phyloP scores from a whole-genome alignment of 2,797 vertebrate species.

The Hephaestus fuliginosus region DNA sequence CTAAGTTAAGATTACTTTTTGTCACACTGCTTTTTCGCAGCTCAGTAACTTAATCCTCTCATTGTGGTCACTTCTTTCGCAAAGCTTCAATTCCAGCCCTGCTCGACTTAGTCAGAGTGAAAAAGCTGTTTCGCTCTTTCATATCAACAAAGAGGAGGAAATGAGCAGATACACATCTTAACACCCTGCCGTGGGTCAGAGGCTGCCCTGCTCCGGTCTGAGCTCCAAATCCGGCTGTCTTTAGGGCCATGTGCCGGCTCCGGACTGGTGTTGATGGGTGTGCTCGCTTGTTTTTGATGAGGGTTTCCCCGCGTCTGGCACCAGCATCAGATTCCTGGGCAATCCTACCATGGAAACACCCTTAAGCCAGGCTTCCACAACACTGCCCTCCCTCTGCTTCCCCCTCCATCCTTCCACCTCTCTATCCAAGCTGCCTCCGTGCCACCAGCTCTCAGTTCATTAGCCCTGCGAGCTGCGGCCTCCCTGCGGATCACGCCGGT shows the following conservation, averaged over 20 bases:
- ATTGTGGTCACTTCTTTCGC: neutral
- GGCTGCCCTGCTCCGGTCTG: neutral
- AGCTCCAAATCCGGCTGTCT: conserved; percentile 51
- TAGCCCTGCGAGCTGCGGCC: conserved; percentile 39
- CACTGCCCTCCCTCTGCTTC: conserved; percentile 39
- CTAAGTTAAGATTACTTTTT: neutral
- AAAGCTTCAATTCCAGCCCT: neutral
- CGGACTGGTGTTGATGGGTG: conserved; percentile 62
- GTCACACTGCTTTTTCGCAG: neutral
- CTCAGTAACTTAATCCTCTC: neutral
- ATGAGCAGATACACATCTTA: neutral
- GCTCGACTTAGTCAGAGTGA: neutral
- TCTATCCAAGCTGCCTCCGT: conserved; percentile 55
- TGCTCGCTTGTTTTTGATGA: conserved; percentile 89
- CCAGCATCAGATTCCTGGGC: conserved; percentile 87
- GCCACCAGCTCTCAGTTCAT: conserved; percentile 62
- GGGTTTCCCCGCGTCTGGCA: conserved; percentile 90
- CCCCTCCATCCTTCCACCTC: conserved; percentile 70
- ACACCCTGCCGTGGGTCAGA: neutral
- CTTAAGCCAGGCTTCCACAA: conserved; percentile 79
- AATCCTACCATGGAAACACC: conserved; percentile 87
- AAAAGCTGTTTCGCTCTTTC: neutral
- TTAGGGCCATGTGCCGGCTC: conserved; percentile 62
- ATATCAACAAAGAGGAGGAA: neutral
- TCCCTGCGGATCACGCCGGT: conserved; percentile 40